Evolutionary conservation across 2,888 invertebrate genomes (phyloP).

Genomic region (Phalangium opilio): DNA sequence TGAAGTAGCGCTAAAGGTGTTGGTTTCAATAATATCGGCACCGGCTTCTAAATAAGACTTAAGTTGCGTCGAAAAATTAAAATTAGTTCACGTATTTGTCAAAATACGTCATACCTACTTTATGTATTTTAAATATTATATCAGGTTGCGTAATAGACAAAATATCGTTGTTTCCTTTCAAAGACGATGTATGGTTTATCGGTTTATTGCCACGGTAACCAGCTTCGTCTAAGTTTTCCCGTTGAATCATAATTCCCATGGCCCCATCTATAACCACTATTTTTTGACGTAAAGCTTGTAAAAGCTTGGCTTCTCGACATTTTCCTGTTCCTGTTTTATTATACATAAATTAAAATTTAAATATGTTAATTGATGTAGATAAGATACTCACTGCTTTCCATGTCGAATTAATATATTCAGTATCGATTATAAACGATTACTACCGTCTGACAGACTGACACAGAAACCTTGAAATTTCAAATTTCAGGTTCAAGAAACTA

Average conservation of each 20-base stretch:
- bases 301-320: background rate
- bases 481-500: too few species aligned
- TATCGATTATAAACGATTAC: too few species aligned
- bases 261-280: constrained; percentile 41
- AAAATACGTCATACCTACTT: too few species aligned
- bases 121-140: constrained; percentile 38
- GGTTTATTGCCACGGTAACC: constrained; percentile 37
- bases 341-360: too few species aligned
- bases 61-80: too few species aligned
- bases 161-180: constrained; percentile 43
- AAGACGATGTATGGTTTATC: constrained; percentile 29
- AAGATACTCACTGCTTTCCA: too few species aligned
- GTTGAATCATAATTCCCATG: constrained; percentile 46
- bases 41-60: constrained; percentile 40
- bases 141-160: constrained; percentile 38
- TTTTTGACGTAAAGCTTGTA: constrained; percentile 23
- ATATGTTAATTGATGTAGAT: too few species aligned
- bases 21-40: constrained; percentile 42
- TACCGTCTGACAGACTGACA: too few species aligned
- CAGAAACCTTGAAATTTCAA: too few species aligned
- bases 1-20: constrained; percentile 39
- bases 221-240: constrained; percentile 35
- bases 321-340: too few species aligned
- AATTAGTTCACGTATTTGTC: too few species aligned
- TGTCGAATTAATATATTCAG: too few species aligned